Base-by-base conservation (phyloP, 2,888 invertebrate species). In the Phalangium opilio region DNA sequence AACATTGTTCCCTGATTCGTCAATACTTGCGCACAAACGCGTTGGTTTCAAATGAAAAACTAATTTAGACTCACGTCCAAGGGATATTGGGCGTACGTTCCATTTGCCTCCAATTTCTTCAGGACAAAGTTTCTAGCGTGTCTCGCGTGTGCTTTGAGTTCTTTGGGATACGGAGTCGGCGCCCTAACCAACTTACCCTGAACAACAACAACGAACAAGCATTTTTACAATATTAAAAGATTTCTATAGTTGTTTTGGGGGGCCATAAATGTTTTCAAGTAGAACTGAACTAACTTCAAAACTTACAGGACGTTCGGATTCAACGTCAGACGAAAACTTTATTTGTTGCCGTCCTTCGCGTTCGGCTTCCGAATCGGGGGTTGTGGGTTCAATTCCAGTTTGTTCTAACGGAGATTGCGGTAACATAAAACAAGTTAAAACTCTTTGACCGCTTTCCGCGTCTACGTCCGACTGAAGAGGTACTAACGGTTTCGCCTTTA, bases 91-190 rank as follows among this genome's bases (percentile, higher is more conserved):
- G 27, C 27, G 41, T 50, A 47, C 12, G 45, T 50, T 42, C 50
- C 52, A 20, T 52, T 52, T n/a, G 48, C 47, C n/a, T 48, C 56
- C 45, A 50, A 50, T 20, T 55, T 52, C 44, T 55, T 57, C 41
- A 57, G 41, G 7, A 54, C 57, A 45, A 53, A 51, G 50, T 57
- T 57, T 35, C 54, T 47, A 17, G 56, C 57, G 47, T 57, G 56
- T 36, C 54, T 48, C 21, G 56, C 56, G 45, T 57, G 56, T 43
- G 55, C 55, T 48, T 56, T 57, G 8, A 90, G 72, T 67, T 90
- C 90, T 70, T 89, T 90, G 35, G 90, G 90, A 67, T 90, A 90
- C 12, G 90, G 90, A 51, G 90, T 91, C 15, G 90, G 90, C 36
- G 85, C 84, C 59, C 91, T 73, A 63, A 81, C 75, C 53, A 89